Evolutionary conservation across 2,797 vertebrate species (phyloP), one percentile per base, ranked within the genome.

Genomic region (Crocidura indochinensis): DNA sequence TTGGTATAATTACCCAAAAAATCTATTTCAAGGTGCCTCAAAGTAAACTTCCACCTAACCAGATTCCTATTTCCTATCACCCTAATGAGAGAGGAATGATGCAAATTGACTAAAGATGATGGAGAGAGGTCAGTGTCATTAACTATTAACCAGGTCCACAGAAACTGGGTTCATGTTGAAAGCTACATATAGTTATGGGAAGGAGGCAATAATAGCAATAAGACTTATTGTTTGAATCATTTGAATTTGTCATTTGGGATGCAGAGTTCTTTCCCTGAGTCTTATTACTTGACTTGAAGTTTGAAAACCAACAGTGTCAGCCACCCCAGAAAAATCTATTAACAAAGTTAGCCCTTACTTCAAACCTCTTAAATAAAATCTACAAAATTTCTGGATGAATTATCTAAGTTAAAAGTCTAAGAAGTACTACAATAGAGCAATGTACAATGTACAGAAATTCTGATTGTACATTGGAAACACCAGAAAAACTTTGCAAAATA

Each of bases 221-320:
- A 44, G 6, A 19, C 44, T 46, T 60, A 19, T 60, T 19, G 15
- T 84, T 47, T 77, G 56, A 19, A 11, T 44, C 14, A 64, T 69
- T 80, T 79, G 68, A 47, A 78, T 71, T 79, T 88, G 10, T 77
- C 76, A 88, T 65, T 73, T 77, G 88, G 49, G 17, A 31, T 65
- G 6, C 3, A 69, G 74, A 1, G 26, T 80, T 8, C 72, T 22
- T 64, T 17, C 26, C 6, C 5, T 80, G 80, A 75, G 46, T n/a
- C 51, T 77, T 60, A 26, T 26, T 53, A 47, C 9, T 87, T 27
- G 17, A 8, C 49, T 27, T 7, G 10, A 22, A 14, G 0, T 51
- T 3, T 44, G 78, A 72, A 91, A 76, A 86, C 49, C 10, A 65
- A 15, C n/a, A 71, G 2, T 20, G 67, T 24, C n/a, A 5, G 29